phyloP scores from a whole-genome alignment of 2,113 vertebrate genomes.

The Isichthys henryi region DNA sequence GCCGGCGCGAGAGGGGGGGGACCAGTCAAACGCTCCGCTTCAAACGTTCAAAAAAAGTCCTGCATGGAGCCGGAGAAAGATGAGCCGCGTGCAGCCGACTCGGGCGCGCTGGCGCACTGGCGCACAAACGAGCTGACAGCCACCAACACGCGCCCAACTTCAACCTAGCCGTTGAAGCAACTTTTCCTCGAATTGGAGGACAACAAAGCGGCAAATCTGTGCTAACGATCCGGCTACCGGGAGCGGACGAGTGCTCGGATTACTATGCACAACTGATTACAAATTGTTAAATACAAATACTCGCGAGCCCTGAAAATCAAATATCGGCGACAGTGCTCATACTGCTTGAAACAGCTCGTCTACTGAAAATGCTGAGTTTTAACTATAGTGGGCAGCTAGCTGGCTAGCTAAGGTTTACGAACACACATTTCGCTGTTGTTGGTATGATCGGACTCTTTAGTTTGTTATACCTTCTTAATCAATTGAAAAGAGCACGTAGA shows the following conservation, averaged over 20 bases:
- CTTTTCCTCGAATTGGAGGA: neutral
- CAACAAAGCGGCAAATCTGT: slow-evolving; percentile 15
- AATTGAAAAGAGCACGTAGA: neutral
- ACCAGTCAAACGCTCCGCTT: neutral
- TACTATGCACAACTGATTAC: neutral
- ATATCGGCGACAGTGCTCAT: neutral
- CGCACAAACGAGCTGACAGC: neutral
- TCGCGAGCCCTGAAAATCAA: neutral
- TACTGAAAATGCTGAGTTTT: neutral
- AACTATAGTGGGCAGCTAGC: neutral
- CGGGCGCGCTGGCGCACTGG: neutral
- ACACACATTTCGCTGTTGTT: slow-evolving; percentile 8
- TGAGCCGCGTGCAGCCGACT: neutral
- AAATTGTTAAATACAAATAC: neutral
- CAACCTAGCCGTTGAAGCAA: neutral
- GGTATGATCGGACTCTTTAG: neutral
- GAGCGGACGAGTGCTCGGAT: neutral
- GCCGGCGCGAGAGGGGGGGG: neutral
- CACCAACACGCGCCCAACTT: neutral
- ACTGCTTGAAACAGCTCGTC: neutral
- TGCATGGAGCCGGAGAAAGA: neutral
- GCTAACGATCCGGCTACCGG: neutral
- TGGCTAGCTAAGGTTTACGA: neutral
- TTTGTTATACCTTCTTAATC: slow-evolving; percentile 7
- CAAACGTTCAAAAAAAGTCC: neutral